Conservation (phyloP, 2,888 invertebrate species). For the Amphipoea lucens region DNA sequence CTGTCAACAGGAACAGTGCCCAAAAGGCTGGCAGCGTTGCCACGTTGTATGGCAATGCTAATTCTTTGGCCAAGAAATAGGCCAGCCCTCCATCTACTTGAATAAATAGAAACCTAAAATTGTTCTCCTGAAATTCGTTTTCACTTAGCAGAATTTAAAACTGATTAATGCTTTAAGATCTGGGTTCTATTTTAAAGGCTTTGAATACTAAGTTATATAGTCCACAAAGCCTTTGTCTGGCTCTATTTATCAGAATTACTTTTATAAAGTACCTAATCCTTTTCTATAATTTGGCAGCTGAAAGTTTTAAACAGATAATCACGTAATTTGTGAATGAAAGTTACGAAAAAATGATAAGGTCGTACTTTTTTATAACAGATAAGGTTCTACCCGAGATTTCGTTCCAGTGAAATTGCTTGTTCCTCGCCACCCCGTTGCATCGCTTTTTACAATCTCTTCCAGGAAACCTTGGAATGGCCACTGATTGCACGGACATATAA, state of each 20-base stretch:
- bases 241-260: slow-evolving; percentile 20
- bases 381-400: too few relatives aligned
- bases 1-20: too few relatives aligned
- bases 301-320: slow-evolving; percentile 1
- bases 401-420: too few relatives aligned
- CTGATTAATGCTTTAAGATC: slow-evolving; percentile 9
- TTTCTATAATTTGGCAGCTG: slow-evolving; percentile 25
- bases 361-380: background rate
- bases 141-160: slow-evolving; percentile 36
- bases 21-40: too few relatives aligned
- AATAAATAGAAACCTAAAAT: slow-evolving; percentile 23
- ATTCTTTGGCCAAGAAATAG: too few relatives aligned
- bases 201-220: slow-evolving; percentile 35
- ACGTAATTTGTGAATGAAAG: slow-evolving; percentile 6
- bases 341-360: background rate
- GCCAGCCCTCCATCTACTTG: background rate
- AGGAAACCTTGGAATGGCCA: too few relatives aligned
- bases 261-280: slow-evolving; percentile 10
- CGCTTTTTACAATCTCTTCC: too few relatives aligned
- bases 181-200: slow-evolving; percentile 37
- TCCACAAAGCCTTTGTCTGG: slow-evolving; percentile 33
- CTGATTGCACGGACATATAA: too few relatives aligned
- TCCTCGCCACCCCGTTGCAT: too few relatives aligned
- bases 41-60: too few relatives aligned
- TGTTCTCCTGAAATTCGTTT: slow-evolving; percentile 18